phyloP scores from a whole-genome alignment of 2,797 vertebrate species.

The Sebastes itinus region DNA sequence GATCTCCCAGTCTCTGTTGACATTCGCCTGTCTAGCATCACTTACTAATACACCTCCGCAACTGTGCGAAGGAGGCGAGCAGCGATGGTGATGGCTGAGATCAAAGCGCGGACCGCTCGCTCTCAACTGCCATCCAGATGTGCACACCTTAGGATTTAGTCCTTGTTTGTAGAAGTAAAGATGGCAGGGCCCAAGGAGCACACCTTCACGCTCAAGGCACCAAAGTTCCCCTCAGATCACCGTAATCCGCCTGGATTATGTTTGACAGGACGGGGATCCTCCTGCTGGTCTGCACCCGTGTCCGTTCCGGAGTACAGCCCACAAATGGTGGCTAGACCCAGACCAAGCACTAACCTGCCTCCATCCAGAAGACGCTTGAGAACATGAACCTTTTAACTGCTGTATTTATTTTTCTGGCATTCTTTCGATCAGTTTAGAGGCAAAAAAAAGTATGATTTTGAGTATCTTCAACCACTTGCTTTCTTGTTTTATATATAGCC shows the following conservation, averaged over 20 bases:
- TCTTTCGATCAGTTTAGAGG: not conserved
- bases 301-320: constrained; percentile 39
- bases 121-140: constrained; percentile 22
- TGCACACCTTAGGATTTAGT: constrained; percentile 76
- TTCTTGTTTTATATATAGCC: not conserved
- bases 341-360: constrained; percentile 16
- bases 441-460: not conserved
- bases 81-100: constrained; percentile 38
- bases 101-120: constrained; percentile 62
- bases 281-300: constrained; percentile 66
- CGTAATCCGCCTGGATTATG: constrained; percentile 77
- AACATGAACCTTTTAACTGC: constrained; percentile 18
- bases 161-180: constrained; percentile 79
- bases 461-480: not conserved
- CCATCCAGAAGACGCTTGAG: constrained; percentile 17
- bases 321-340: constrained; percentile 53
- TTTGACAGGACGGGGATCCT: constrained; percentile 77
- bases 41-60: constrained; percentile 37
- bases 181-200: constrained; percentile 74
- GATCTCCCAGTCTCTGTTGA: constrained; percentile 37
- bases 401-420: not conserved
- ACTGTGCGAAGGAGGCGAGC: constrained; percentile 41
- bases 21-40: constrained; percentile 13
- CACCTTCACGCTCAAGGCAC: constrained; percentile 81
- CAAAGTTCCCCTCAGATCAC: constrained; percentile 84